Percentiles rank a stretch among this genome's conserved stretches.
Conservation (phyloP, 2,797 vertebrate genomes). For the Acestrorhynchus altus region DNA sequence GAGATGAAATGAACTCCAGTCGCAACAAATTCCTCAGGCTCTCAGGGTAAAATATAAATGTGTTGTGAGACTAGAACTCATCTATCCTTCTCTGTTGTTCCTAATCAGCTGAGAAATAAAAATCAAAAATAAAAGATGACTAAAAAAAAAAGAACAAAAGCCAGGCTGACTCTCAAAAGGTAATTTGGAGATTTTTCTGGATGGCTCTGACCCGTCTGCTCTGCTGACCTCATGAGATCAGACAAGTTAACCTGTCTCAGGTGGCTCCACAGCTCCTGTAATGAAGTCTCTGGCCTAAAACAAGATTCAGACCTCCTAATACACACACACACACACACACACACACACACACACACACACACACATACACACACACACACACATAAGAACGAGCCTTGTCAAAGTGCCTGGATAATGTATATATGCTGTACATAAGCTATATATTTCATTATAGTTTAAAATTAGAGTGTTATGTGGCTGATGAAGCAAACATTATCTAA, state of each 20-base stretch:
- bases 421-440: no score
- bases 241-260: conserved; percentile 39
- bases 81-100: conserved; percentile 7
- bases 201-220: conserved; percentile 21
- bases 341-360: not conserved
- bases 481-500: no score
- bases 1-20: not conserved
- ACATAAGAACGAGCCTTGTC: no score
- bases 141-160: conserved; percentile 17
- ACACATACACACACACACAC: not conserved
- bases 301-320: conserved; percentile 4
- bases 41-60: not conserved
- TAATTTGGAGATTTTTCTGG: conserved; percentile 29
- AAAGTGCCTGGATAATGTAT: no score
- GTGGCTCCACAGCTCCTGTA: conserved; percentile 10
- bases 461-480: no score
- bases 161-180: not conserved
- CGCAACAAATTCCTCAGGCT: not conserved
- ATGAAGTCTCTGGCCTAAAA: conserved; percentile 27
- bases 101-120: conserved; percentile 8
- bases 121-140: conserved; percentile 19
- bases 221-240: conserved; percentile 34
- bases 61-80: not conserved
- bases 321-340: not conserved
- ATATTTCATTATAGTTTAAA: no score